Evolutionary conservation across 2,113 vertebrate genomes (phyloP), one percentile per base, ranked within the genome.

Genomic region (Cyprinus carpio): DNA sequence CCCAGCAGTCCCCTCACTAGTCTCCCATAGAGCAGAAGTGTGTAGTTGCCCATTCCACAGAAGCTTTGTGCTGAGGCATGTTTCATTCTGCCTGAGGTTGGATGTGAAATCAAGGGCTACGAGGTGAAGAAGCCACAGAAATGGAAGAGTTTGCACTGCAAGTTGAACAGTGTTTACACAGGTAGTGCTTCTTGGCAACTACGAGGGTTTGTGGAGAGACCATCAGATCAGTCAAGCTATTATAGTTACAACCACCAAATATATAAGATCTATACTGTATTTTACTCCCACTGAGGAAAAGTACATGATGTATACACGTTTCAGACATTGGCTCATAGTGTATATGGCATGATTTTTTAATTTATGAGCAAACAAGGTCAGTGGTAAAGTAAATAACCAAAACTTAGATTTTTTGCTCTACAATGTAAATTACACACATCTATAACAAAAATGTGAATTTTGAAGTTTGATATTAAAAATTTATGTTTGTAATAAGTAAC

Each of bases 61-160:
- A 56, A 15, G 54, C 23, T 67, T 81, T 81, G 62, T 81, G 62
- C 79, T 81, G 79, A 81, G 62, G 40, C 13, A 27, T 58, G 79
- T 27, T 81, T 67, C 40, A 65, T 67, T 81, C 43, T 43, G 34
- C 58, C 11, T 81, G 79, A 40, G 78, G 78, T 65, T 64, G n/a
- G 58, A 81, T 67, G 43, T 81, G 43, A 81, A 67, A 31, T 49
- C 43, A 31, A 67, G 40, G 62, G 43, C 62, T 81, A 65, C 2
- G 25, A 67, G 62, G 79, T 81, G 79, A 81, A 49, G 62, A 81
- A 81, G 62, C 79, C 79, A 49, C 79, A 67, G 62, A 81, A 81
- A 67, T 67, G 27, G 40, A 81, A 81, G 25, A 20, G 40, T 81
- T 49, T 81, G 62, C 62, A 20, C 40, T 81, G 62, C 37, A 49